Base-by-base conservation (phyloP, 2,113 vertebrate genomes). In the Burhinus bistriatus region DNA sequence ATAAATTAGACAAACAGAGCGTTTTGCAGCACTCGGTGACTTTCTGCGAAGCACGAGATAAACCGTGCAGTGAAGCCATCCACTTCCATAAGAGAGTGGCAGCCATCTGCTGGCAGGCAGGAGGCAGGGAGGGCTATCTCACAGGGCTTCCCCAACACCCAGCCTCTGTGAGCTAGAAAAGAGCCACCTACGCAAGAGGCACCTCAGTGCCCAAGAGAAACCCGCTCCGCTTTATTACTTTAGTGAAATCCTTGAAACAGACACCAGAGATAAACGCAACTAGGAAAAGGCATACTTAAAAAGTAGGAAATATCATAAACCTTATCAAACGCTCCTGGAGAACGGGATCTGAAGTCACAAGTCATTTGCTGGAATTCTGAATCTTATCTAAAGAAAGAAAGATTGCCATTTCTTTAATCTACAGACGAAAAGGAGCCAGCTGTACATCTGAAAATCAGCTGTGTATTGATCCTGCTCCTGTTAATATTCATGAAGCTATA, bases 401-500 rank as follows among this genome's bases (percentile, higher is more conserved):
- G 68, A 69, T 62, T 55, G 81, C 88, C 36, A 0, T 96, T 95
- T 90, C 96, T 98, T 98, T 98, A 97, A 97, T 98, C 96, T 97
- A 93, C 94, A 96, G 97, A 95, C 91, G 92, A 98, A 96, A 98
- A 97, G 97, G 97, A 98, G 97, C 97, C 97, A 97, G 96, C 97
- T 97, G 96, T 98, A 97, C 95, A 73, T 98, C 97, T 97, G 98
- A 98, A 98, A 98, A 98, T 98, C 98, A 98, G 97, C 97, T 98
- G 97, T 25, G 89, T 98, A 98, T 98, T 97, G 98, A 98, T 98
- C 96, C 94, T 25, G 25, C 84, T 82, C 26, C 96, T 83, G 97
- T 98, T 98, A 98, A 98, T 98, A 98, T 98, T 98, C 98, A 98
- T 98, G 98, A 98, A 97, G 97, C 95, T 97, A 62, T 89, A 98